Evolutionary conservation across 2,888 invertebrate genomes (phyloP), one percentile per base, ranked within the genome.

Genomic region (Ophraella communa): DNA sequence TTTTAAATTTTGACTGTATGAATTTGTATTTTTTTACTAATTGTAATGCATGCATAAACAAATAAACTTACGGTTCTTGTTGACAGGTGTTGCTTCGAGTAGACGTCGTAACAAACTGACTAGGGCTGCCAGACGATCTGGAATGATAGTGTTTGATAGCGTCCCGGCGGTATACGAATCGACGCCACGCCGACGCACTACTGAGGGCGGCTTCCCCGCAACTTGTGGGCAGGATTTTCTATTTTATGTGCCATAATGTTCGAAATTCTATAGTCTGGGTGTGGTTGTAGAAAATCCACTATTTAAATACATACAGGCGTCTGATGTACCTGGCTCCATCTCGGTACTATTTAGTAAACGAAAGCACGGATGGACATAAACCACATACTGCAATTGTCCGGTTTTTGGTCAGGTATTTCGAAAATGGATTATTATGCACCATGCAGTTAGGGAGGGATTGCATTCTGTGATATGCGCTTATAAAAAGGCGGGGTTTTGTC

Each of bases 221-320:
- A 76, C 75, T 78, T 78, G 81, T 82, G 82, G 82, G 82, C 81
- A 80, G 82, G 82, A 81, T 81, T 81, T 80, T 77, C 77, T 75
- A 73, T 74, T 79, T 78, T 79, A 79, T 80, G 77, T 77, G 85
- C 85, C 85, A 85, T 86, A 85, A 83, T 83, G 84, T 86, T 86
- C 86, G 76, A 80, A 81, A 81, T 81, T 81, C 82, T 82, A 81
- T 82, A 78, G 81, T 81, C 80, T 81, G 83, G 83, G 83, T 85
- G 82, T 84, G 85, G 84, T 83, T 84, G 87, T 82, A 85, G 83
- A 84, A 83, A 83, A 74, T 70, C 83, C 80, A 62, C 73, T 62
- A 66, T 68, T 71, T 70, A 68, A 71, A 71, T 67, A 66, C 62
- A 67, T 70, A 73, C 73, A 74, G 73, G 73, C 73, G 72, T 71